Conservation (phyloP, 2,797 vertebrate species). For the Typhlichthys subterraneus region DNA sequence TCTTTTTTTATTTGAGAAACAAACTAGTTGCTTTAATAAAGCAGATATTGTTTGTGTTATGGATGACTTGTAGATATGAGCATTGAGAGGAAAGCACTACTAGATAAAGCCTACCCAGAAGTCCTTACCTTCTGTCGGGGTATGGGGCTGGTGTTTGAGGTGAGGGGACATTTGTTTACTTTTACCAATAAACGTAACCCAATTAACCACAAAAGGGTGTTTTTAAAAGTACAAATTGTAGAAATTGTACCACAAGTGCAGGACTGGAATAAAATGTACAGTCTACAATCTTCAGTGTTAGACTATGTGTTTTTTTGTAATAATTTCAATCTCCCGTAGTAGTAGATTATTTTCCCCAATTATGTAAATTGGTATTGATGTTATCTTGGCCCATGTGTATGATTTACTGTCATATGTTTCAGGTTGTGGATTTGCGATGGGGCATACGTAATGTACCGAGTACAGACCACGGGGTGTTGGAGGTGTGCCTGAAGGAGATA, state of each 20-base stretch:
- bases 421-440: conserved; percentile 72
- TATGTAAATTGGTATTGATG: no score
- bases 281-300: no score
- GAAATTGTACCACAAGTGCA: no score
- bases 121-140: conserved; percentile 80
- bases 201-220: neutral
- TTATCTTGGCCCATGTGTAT: no score
- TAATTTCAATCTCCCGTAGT: no score
- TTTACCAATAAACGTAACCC: neutral
- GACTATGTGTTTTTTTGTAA: no score
- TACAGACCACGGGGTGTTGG: conserved; percentile 66
- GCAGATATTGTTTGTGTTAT: neutral
- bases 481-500: conserved; percentile 81
- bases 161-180: conserved; percentile 37
- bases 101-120: conserved; percentile 77
- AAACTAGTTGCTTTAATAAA: no score
- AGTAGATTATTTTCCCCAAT: no score
- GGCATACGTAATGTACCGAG: conserved; percentile 62
- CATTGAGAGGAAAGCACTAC: conserved; percentile 78
- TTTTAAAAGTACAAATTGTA: neutral
- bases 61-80: conserved; percentile 75
- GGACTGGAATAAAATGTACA: no score
- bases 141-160: conserved; percentile 82
- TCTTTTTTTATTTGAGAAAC: no score
- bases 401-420: neutral